Conservation (phyloP, 2,888 invertebrate genomes). For the Phortica okadai region DNA sequence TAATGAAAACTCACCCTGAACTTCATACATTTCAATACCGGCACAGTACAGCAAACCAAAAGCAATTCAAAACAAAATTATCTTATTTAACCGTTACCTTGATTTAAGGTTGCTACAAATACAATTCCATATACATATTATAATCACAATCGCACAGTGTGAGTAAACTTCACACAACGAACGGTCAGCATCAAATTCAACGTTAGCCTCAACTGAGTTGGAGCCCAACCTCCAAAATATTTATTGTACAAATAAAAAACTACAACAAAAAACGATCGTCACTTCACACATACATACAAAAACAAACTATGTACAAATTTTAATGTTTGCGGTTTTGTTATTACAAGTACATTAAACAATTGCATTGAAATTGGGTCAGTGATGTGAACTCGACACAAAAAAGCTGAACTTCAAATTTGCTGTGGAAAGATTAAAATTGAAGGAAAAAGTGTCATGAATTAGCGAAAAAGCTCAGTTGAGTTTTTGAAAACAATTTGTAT, state of each 20-base stretch:
- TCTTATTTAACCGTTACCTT: slow-evolving; percentile 58
- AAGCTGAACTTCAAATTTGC: no score
- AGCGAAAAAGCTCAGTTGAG: slow-evolving; percentile 35
- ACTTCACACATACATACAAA: no score
- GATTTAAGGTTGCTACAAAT: slow-evolving; percentile 45
- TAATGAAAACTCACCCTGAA: slow-evolving; percentile 34
- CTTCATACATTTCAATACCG: slow-evolving; percentile 35
- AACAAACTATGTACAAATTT: neutral
- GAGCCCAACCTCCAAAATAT: slow-evolving; percentile 64
- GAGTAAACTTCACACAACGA: no score
- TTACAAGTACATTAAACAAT: slow-evolving; percentile 24
- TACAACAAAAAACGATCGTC: no score
- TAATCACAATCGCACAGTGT: no score
- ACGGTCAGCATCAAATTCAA: neutral
- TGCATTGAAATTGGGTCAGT: slow-evolving; percentile 33
- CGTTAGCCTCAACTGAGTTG: neutral
- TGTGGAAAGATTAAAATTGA: no score
- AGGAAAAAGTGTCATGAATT: no score
- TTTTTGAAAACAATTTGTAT: slow-evolving; percentile 2
- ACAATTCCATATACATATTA: slow-evolving; percentile 9
- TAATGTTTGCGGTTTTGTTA: slow-evolving; percentile 28
- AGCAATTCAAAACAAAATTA: slow-evolving; percentile 45
- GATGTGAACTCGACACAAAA: neutral
- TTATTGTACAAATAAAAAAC: slow-evolving; percentile 51
- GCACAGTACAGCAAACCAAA: no score